Conservation (phyloP, 2,888 invertebrate genomes). For the Dromius quadrimaculatus region DNA sequence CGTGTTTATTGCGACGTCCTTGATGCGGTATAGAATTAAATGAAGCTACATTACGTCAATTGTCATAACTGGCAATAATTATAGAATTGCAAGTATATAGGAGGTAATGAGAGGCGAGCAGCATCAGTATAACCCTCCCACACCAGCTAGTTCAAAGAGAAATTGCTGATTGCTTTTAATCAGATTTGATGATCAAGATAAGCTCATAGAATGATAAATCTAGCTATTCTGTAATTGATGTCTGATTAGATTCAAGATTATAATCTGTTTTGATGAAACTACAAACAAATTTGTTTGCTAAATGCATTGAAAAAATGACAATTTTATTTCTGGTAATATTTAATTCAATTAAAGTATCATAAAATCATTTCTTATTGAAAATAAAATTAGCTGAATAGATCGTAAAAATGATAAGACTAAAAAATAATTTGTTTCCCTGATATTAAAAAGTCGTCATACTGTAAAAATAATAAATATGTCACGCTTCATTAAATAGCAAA, state of each 20-base stretch:
- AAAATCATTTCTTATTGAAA: too few relatives aligned
- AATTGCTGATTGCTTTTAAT: constrained; percentile 14
- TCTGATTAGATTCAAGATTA: too few relatives aligned
- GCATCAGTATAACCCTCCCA: constrained; percentile 37
- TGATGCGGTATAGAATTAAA: constrained; percentile 38
- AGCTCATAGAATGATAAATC: too few relatives aligned
- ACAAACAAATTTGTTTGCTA: too few relatives aligned
- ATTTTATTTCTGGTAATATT: too few relatives aligned
- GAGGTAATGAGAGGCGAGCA: constrained; percentile 42
- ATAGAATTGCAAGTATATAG: constrained; percentile 52
- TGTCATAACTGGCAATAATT: constrained; percentile 50
- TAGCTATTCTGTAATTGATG: too few relatives aligned
- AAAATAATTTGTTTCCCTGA: too few relatives aligned
- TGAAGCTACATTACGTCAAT: constrained; percentile 49
- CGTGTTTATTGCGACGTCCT: constrained; percentile 38
- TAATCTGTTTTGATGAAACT: too few relatives aligned
- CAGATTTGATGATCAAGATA: neutral
- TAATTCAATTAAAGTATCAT: too few relatives aligned
- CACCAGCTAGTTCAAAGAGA: neutral
- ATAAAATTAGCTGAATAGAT: too few relatives aligned
- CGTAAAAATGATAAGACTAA: too few relatives aligned
- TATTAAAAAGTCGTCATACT: constrained; percentile 2
- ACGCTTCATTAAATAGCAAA: constrained; percentile 24
- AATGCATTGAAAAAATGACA: too few relatives aligned
- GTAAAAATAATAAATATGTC: constrained; percentile 6